Base-by-base conservation (phyloP, 2,797 vertebrate species). In the Gobio occitaniae region DNA sequence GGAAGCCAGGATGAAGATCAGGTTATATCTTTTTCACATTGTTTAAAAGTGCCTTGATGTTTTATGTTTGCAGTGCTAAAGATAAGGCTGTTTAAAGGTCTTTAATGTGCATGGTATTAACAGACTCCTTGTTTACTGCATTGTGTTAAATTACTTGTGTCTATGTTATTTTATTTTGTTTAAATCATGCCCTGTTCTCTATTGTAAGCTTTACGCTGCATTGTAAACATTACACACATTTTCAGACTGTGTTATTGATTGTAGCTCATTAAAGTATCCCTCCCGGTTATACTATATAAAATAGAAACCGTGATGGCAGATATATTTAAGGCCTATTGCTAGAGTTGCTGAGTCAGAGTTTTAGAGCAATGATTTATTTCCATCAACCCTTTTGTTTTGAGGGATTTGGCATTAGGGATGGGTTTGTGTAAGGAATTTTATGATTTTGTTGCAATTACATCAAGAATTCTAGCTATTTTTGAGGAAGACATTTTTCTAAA, bases 1-100 rank as follows among this genome's bases (percentile, higher is more conserved):
- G 96, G 94, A 94, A 95, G 93, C 93, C 96, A 92, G 96, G 96
- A 94, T 94, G 95, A 93, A 91, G 94, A 96, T 91, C 97, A 98
- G 97, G 97, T 99, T 96, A 94, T 93, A 90, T 91, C 44, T 86
- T 90, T 91, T 82, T 54, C 15, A 38, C 44, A 32, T 81, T 69
- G 25, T 54, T 87, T 74, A 41, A 52, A 52, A 69, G 59, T 80
- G n/a, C 52, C 52, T 52, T 69, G 71, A 54, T 59, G n/a, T 71
- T 56, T 56, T 32, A 17, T 66, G 5, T 69, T 86, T 38, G 38
- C 78, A 38, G n/a, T 61, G 38, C 38, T 78, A 1, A 36, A 59
- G 41, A 61, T 48, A 21, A 48, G 25, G 9, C 13, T 8, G 17
- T 59, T 61, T 44, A 32, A 65, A 63, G 10, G 7, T 38, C 16